A percentile compares a stretch with the other conserved stretches of the same genome.
phyloP scores from a whole-genome alignment of 2,888 invertebrate genomes.

The Ectropis crepuscularia region DNA sequence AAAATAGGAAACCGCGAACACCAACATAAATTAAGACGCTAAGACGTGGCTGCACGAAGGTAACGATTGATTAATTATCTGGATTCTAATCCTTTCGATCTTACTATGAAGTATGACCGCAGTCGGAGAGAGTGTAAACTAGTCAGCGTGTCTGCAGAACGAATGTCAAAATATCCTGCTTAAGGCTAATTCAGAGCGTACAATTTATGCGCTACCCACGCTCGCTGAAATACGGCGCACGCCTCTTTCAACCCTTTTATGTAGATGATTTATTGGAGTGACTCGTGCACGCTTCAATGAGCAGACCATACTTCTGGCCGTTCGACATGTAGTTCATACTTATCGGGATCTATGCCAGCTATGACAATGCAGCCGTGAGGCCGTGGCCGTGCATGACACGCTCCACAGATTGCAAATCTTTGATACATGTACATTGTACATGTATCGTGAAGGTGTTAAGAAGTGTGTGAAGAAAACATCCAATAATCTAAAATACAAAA shows the following conservation, averaged over 20 bases:
- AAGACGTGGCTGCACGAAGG: conserved; percentile 34
- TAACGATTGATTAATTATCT: conserved; percentile 40
- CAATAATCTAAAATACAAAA: too few species aligned
- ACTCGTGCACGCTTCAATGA: conserved; percentile 69
- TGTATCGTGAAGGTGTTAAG: too few species aligned
- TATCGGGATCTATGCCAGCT: conserved; percentile 64
- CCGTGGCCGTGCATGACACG: conserved; percentile 51
- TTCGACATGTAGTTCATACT: conserved; percentile 70
- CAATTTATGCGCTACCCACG: conserved; percentile 78
- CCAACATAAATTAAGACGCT: conserved; percentile 33
- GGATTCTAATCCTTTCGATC: conserved; percentile 40
- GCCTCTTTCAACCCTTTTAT: conserved; percentile 78
- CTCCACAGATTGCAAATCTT: conserved; percentile 59
- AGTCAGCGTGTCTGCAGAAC: conserved; percentile 61
- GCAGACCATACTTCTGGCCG: conserved; percentile 58
- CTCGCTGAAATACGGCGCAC: conserved; percentile 74
- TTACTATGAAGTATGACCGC: conserved; percentile 48
- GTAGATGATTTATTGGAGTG: conserved; percentile 76
- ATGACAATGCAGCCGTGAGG: conserved; percentile 60
- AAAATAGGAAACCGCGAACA: conserved; percentile 26
- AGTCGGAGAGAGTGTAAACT: conserved; percentile 61
- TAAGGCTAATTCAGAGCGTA: conserved; percentile 74
- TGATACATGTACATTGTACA: conserved; percentile 3
- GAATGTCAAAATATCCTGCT: conserved; percentile 76
- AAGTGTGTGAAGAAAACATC: too few species aligned